Base-by-base conservation (phyloP, 2,113 vertebrate species). In the Epinephelus fuscoguttatus region DNA sequence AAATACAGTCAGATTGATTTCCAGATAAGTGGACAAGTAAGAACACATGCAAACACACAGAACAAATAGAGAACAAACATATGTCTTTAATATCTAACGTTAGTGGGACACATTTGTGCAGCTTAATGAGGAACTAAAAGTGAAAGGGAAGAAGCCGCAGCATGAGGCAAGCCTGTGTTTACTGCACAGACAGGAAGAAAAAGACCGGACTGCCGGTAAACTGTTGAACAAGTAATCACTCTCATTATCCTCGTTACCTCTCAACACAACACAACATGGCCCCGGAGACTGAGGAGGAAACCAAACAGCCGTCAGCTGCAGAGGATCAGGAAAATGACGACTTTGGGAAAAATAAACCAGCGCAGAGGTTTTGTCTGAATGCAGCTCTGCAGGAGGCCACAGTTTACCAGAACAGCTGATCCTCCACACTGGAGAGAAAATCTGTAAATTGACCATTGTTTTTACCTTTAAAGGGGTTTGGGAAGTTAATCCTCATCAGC, bases 121-220 rank as follows among this genome's bases (percentile, higher is more conserved):
- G 11, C n/a, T 50, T 42, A 40, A 25, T 8, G 15, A 64, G n/a
- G 61, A 64, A 10, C 23, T 10, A 23, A 37, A 23, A 75, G 33
- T 27, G 61, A 53, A 63, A 75, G 72, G 60, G 2, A 33, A 23
- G 14, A 49, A 60, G 71, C 21, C 59, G 0, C 73, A 64, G 73
- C 49, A 11, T 33, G 71, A 21, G n/a, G 57, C 1, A 10, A 10
- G 59, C 47, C 7, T 3, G 47, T 37, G 72, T 62, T 74, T 23
- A 33, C 42, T n/a, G 71, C 42, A 33, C 25, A 12, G 25, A 61
- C 40, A 50, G 70, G 42, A 73, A 60, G 42, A 72, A 23, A 15
- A 4, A 50, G 37, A 6, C 42, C 15, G 42, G 63, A 33, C 63
- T 68, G 62, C 62, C 52, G 4, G 62, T 67, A 76, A 78, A 59